These are phyloP conservation scores for Castor canadensis DNA, from an alignment of 2,113 vertebrate genomes.

Conservation along the genomic window DNA sequence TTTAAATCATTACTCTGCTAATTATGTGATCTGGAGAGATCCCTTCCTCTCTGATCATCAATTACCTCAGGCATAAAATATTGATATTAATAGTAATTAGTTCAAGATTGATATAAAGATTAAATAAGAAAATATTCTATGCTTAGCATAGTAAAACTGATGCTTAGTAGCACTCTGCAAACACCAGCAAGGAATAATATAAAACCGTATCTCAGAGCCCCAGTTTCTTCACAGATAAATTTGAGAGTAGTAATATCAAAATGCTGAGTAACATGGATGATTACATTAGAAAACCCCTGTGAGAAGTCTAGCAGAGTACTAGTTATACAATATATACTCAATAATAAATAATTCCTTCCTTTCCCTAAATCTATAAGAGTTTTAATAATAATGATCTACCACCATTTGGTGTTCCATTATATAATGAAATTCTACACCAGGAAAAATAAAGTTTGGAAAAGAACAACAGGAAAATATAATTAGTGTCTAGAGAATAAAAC, in stretches of 20 bases:
- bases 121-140: constrained; percentile 4
- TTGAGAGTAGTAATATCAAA: neutral
- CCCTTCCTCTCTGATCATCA: neutral
- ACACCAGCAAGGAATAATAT: neutral
- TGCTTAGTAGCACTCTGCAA: neutral
- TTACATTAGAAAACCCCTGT: neutral
- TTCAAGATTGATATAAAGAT: neutral
- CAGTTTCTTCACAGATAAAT: neutral
- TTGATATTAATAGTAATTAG: neutral
- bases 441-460: neutral
- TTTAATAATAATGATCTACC: neutral
- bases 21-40: neutral
- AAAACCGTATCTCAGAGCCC: neutral
- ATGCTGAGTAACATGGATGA: neutral
- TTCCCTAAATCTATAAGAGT: neutral
- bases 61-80: neutral
- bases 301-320: neutral
- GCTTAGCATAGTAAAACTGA: neutral
- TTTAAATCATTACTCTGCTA: neutral
- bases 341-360: neutral
- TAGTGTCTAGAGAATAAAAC: neutral
- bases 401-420: neutral
- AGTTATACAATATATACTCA: neutral
- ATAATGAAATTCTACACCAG: neutral
- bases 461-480: neutral